A percentile compares a stretch with the other conserved stretches of the same genome.
Evolutionary conservation across 1,140 invertebrate genomes (phyloP).

Genomic region (Cephus cinctus): DNA sequence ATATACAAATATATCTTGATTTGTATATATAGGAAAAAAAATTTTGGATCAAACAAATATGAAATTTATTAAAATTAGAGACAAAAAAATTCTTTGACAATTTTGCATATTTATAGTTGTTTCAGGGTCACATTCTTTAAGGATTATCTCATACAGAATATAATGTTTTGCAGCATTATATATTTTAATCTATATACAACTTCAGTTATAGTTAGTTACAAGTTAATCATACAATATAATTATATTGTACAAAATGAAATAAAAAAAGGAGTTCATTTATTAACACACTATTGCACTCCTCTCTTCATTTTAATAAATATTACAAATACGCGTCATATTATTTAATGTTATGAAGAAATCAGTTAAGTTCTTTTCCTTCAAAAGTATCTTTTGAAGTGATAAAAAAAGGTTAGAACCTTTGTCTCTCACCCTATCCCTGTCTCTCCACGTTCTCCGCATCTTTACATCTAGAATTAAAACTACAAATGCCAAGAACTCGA

Average conservation of each 20-base stretch:
- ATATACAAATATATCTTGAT: no score
- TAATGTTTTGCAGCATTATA: no score
- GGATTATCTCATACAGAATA: no score
- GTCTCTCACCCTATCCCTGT: constrained; percentile 31
- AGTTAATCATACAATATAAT: constrained; percentile 2
- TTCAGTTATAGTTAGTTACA: constrained; percentile 1
- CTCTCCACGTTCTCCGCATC: constrained; percentile 36
- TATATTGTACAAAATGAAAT: not conserved
- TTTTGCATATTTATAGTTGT: no score
- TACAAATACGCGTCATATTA: constrained; percentile 1
- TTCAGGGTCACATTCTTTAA: no score
- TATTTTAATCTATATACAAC: no score
- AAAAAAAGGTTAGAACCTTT: not conserved
- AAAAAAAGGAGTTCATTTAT: not conserved
- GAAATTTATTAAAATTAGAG: no score
- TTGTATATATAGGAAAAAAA: no score
- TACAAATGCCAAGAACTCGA: no score
- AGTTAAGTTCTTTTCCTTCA: not conserved
- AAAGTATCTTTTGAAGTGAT: not conserved
- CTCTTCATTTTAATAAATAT: not conserved
- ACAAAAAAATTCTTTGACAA: no score
- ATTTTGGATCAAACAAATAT: no score
- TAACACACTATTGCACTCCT: not conserved
- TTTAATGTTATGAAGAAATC: not conserved
- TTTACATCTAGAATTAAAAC: no score